Evolutionary conservation across 2,888 invertebrate species (phyloP), one percentile per base, ranked within the genome.

Genomic region (Julus scanicus): DNA sequence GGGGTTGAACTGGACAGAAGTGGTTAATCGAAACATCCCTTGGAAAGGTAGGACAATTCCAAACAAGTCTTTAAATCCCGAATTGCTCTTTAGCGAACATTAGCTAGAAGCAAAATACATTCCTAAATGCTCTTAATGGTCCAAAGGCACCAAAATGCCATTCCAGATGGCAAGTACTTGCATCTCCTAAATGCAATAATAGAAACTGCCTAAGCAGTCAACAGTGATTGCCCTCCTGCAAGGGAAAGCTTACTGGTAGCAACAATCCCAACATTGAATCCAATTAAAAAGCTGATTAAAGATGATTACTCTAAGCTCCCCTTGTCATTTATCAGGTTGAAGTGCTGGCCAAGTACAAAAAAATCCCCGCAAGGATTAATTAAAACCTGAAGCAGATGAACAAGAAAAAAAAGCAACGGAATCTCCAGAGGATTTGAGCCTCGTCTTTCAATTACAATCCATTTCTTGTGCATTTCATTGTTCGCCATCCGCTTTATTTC

Each of bases 201-300:
- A 80, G 80, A 80, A 80, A 80, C 80, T 37, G 80, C 20, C 63
- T 44, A 44, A 20, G 20, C 63, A 63, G 63, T 5, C 63, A 63
- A 8, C 80, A 80, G 80, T 80, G 80, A 80, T 80, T 80, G 29
- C 71, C 71, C 8, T 8, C 29, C 20, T 9, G 5, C 20, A 29
- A 13, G 80, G 37, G 80, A 37, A 80, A 20, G 80, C 13, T 80
- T 13, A 11, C 11, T 37, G 13, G 80, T 29, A 8, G 37, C 29
- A 37, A 37, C 80, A 80, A 80, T 80, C 80, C 80, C 13, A 5
- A 29, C 80, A 80, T 80, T 80, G 80, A 80, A 80, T 80, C 80
- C 80, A 80, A 80, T 80, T 80, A 80, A 80, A 80, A 80, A 80
- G 29, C 80, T 80, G 80, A 80, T 80, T 80, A 37, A 80, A 80